Percentiles rank a stretch among this genome's conserved stretches.
Conservation (phyloP, 2,888 invertebrate species). For the Brachylomia viminalis region DNA sequence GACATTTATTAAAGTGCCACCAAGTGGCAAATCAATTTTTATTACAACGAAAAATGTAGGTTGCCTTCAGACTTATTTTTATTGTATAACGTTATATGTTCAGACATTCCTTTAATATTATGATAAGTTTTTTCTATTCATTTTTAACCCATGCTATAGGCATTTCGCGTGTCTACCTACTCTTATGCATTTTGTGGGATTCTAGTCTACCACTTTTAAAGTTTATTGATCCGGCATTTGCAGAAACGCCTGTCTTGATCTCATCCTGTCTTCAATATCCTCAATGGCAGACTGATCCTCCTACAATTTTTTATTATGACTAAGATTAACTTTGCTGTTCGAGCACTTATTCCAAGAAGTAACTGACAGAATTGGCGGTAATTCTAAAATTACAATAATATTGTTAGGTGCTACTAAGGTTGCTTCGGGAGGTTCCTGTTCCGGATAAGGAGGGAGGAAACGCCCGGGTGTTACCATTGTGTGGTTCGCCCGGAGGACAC, state of each 20-base stretch:
- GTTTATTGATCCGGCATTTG: conserved; percentile 1
- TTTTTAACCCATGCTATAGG: too few species aligned
- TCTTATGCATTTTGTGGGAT: not conserved
- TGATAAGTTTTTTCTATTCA: too few species aligned
- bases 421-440: too few species aligned
- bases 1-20: conserved; percentile 51
- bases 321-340: not conserved
- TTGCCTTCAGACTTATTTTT: not conserved
- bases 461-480: too few species aligned
- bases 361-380: too few species aligned
- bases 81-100: not conserved
- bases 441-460: too few species aligned
- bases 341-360: not conserved
- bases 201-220: not conserved
- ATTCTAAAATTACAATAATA: not conserved
- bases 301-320: not conserved
- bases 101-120: not conserved
- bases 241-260: not conserved
- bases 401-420: not conserved
- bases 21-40: conserved; percentile 18
- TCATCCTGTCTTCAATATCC: not conserved
- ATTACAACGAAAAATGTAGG: not conserved
- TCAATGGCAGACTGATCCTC: not conserved
- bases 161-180: too few species aligned
- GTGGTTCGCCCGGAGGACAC: too few species aligned